These are phyloP conservation scores for Poecilobothrus nobilitatus DNA, from an alignment of 2,888 invertebrate species.

Conservation along the genomic window DNA sequence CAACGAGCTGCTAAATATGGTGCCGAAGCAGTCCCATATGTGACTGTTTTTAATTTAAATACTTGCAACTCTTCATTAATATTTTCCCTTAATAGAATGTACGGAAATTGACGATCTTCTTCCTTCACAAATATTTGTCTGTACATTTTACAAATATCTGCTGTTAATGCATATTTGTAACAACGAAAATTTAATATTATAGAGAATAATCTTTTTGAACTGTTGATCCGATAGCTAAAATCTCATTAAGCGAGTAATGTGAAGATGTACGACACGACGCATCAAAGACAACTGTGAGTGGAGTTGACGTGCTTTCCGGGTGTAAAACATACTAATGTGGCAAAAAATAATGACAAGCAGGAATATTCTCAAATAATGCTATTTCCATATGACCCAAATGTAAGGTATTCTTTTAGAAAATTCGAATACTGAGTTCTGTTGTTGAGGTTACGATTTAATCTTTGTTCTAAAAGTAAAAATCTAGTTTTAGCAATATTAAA, in stretches of 20 bases:
- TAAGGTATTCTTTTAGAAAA: too few relatives aligned
- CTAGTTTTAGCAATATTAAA: too few relatives aligned
- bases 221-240: constrained; percentile 16
- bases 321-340: constrained; percentile 23
- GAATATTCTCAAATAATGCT: too few relatives aligned
- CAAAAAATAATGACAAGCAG: constrained; percentile 16
- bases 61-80: constrained; percentile 11
- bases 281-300: constrained; percentile 14
- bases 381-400: too few relatives aligned
- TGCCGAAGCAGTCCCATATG: constrained; percentile 20
- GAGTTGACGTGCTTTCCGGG: constrained; percentile 10
- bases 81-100: constrained; percentile 21
- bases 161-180: constrained; percentile 21
- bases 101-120: constrained; percentile 19
- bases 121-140: constrained; percentile 22
- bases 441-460: too few relatives aligned
- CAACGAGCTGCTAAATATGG: constrained; percentile 20
- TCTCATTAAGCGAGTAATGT: constrained; percentile 14
- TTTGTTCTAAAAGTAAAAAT: too few relatives aligned
- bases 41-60: constrained; percentile 19
- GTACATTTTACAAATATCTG: constrained; percentile 27
- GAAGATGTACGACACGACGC: constrained; percentile 13
- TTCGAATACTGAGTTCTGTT: too few relatives aligned
- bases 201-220: constrained; percentile 18
- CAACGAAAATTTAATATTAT: constrained; percentile 15